Conservation (phyloP, 2,113 vertebrate species). For the Cynocephalus volans region DNA sequence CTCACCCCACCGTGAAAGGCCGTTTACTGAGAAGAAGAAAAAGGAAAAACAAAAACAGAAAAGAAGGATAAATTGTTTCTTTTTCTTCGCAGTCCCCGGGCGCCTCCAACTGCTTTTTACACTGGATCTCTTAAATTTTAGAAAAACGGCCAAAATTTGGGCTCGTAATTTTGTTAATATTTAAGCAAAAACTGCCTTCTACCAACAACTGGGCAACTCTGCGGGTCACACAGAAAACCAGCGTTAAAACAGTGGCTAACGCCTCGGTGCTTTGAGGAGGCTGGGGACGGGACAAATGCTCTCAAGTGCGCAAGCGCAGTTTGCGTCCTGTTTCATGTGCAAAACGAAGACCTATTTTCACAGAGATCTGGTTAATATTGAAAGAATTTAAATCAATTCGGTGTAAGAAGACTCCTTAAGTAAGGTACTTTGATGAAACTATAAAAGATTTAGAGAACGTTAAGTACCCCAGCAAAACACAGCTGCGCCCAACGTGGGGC, state of each 20-base stretch:
- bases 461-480: rapidly evolving
- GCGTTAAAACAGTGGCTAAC: neutral
- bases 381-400: neutral
- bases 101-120: neutral
- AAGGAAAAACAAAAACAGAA: neutral
- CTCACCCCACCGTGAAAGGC: neutral
- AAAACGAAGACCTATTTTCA: neutral
- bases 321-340: neutral
- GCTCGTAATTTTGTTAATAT: neutral
- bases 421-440: neutral
- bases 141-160: neutral
- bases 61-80: neutral
- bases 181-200: neutral
- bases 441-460: neutral
- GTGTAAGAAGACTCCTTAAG: neutral
- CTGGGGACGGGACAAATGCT: neutral
- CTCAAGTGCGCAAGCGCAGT: slow-evolving; percentile 47
- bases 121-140: neutral
- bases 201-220: neutral
- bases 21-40: neutral
- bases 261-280: neutral
- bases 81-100: neutral
- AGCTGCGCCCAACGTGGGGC: slow-evolving; percentile 87
- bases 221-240: neutral
- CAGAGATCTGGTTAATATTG: neutral